Conservation (phyloP, 2,888 invertebrate genomes). For the Pandemis cinnamomeana region DNA sequence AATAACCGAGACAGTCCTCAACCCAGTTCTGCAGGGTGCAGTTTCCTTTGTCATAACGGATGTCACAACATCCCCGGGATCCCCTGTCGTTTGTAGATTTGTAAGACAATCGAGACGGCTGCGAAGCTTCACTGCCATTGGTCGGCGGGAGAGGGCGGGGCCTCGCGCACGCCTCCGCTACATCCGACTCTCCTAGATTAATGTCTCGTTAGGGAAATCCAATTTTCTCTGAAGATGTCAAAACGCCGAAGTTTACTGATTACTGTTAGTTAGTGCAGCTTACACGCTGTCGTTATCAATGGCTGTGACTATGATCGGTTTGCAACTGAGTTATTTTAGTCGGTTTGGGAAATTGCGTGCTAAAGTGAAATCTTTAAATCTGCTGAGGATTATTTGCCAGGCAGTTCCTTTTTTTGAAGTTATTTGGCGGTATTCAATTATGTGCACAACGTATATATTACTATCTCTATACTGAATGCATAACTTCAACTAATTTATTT, state of each 20-base stretch:
- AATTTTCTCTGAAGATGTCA: conserved; percentile 28
- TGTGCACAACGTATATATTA: no score
- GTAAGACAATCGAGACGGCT: conserved; percentile 43
- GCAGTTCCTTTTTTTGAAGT: no score
- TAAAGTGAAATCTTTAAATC: not conserved
- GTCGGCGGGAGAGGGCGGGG: conserved; percentile 54
- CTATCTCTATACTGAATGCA: no score
- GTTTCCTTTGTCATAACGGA: conserved; percentile 17
- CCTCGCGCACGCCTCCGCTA: conserved; percentile 56
- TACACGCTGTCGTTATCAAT: conserved; percentile 5
- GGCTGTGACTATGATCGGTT: not conserved
- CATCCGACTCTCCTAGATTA: conserved; percentile 55
- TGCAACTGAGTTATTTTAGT: conserved; percentile 7
- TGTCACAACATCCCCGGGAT: conserved; percentile 33
- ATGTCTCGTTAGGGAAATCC: conserved; percentile 46
- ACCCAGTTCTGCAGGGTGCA: conserved; percentile 19
- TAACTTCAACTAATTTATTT: no score
- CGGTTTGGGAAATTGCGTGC: not conserved
- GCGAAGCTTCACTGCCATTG: conserved; percentile 53
- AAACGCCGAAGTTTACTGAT: conserved; percentile 9
- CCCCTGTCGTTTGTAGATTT: conserved; percentile 1
- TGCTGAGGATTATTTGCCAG: no score
- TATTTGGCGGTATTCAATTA: no score
- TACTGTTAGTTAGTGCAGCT: conserved; percentile 1
- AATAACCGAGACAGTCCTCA: not conserved